These are phyloP conservation scores for Bradysia coprophila DNA, from an alignment of 1,140 invertebrate species.

Conservation along the genomic window DNA sequence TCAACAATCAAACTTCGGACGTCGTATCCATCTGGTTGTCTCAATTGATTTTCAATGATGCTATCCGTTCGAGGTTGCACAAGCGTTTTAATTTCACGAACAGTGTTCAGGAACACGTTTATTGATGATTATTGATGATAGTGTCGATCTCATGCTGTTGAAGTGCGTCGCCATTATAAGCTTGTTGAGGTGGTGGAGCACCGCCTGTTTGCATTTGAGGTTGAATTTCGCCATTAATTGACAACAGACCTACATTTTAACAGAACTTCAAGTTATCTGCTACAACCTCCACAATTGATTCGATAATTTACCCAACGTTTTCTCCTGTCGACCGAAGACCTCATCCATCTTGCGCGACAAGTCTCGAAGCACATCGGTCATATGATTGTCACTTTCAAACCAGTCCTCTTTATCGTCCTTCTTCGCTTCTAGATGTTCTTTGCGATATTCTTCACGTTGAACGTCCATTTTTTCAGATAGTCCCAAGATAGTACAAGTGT, in stretches of 20 bases:
- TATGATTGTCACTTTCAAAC: conserved; percentile 79
- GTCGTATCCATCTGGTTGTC: conserved; percentile 49
- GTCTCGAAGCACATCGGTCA: conserved; percentile 56
- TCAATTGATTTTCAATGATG: conserved; percentile 44
- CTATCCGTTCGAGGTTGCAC: conserved; percentile 48
- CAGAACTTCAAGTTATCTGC: no score
- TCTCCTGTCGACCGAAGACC: conserved; percentile 68
- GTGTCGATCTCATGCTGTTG: conserved; percentile 72
- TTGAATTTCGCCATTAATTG: conserved; percentile 30
- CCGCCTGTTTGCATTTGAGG: conserved; percentile 14
- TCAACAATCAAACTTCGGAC: conserved; percentile 56
- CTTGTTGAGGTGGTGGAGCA: conserved; percentile 6
- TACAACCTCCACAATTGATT: no score
- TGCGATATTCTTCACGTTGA: conserved; percentile 78
- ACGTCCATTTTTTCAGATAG: conserved; percentile 80
- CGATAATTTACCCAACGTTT: conserved; percentile 39
- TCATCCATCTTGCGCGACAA: conserved; percentile 79
- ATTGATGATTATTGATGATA: conserved; percentile 67
- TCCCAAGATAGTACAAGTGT: no score
- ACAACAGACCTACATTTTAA: conserved; percentile 43
- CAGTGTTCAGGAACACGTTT: conserved; percentile 54
- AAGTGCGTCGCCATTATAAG: conserved; percentile 24
- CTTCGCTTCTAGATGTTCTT: conserved; percentile 58
- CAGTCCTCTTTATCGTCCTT: conserved; percentile 53
- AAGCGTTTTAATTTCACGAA: conserved; percentile 44